Evolutionary conservation across 2,797 vertebrate species (phyloP), one percentile per base, ranked within the genome.

Genomic region (Leuciscus waleckii): DNA sequence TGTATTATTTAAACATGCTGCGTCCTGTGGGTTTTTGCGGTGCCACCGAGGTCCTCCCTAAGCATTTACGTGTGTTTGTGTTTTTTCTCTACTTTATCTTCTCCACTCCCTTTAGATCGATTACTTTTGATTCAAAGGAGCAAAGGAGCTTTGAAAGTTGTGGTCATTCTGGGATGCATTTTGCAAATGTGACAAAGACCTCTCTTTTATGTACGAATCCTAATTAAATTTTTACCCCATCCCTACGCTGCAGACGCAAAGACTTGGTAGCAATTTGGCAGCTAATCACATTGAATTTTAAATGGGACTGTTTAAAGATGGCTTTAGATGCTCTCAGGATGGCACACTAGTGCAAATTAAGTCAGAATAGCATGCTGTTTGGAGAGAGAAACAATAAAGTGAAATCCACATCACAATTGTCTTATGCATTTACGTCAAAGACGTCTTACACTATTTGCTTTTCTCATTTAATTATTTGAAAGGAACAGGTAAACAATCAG

Each of bases 231-330:
- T 94, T 94, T 94, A 93, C 89, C 93, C 93, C 93, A 91, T 94
- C 94, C 94, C 94, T 83, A 85, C 90, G 93, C 93, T 93, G 94
- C 94, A 91, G 92, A 91, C 92, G 94, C 92, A 91, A 93, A 94
- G 94, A 94, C 93, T 95, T 94, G 93, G 93, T 96, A 92, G 95
- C 94, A 96, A 95, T 96, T 96, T 96, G 95, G 95, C 94, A 95
- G 95, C 96, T 96, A 95, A 96, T 96, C 95, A 96, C 95, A 96
- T 95, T 95, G 95, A 94, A 96, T 96, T 96, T 96, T 96, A 96
- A 96, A 96, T 96, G 94, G 95, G 94, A 94, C 94, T 90, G 92
- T 95, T 96, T 96, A 95, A 95, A 95, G 93, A 95, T 93, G 94
- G 95, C 94, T 94, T 89, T 90, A 91, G 93, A 93, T 93, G 93